phyloP scores from a whole-genome alignment of 2,888 invertebrate genomes.

The Plagiodera versicolora region DNA sequence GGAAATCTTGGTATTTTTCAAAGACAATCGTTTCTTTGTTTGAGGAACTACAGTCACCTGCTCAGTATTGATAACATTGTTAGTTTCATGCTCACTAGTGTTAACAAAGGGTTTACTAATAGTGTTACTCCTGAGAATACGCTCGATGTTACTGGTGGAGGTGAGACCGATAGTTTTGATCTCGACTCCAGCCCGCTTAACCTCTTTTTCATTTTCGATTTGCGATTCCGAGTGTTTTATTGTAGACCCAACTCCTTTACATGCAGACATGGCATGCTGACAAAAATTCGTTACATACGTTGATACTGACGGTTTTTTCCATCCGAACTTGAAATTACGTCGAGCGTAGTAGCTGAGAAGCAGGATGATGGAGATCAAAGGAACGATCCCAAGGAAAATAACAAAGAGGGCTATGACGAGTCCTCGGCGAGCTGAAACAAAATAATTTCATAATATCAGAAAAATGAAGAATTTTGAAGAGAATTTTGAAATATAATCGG shows the following conservation, averaged over 20 bases:
- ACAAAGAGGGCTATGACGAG: conserved; percentile 83
- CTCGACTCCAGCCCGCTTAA: conserved; percentile 47
- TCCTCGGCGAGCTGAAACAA: conserved; percentile 69
- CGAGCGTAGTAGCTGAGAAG: conserved; percentile 76
- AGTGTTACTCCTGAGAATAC: conserved; percentile 54
- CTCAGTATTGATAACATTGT: not conserved
- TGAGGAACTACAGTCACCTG: not conserved
- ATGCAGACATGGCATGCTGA: conserved; percentile 48
- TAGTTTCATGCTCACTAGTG: not conserved
- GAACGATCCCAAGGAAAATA: conserved; percentile 84
- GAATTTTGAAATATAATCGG: too few species aligned
- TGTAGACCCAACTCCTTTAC: conserved; percentile 45
- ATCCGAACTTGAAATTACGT: conserved; percentile 64
- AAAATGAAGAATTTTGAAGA: too few species aligned
- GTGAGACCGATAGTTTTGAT: conserved; percentile 64
- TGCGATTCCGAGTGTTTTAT: conserved; percentile 20
- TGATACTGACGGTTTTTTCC: conserved; percentile 55
- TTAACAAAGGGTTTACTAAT: conserved; percentile 30
- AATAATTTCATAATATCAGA: too few species aligned
- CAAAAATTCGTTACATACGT: conserved; percentile 58
- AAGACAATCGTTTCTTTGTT: conserved; percentile 14
- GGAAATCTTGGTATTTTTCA: conserved; percentile 19
- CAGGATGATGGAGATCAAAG: conserved; percentile 67
- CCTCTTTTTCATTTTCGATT: conserved; percentile 32
- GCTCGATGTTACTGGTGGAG: conserved; percentile 67